Percentiles rank a stretch among this genome's conserved stretches.
Conservation (phyloP, 37 sponge, comb jelly and placozoan species). For the Lycopodina hypogea region DNA sequence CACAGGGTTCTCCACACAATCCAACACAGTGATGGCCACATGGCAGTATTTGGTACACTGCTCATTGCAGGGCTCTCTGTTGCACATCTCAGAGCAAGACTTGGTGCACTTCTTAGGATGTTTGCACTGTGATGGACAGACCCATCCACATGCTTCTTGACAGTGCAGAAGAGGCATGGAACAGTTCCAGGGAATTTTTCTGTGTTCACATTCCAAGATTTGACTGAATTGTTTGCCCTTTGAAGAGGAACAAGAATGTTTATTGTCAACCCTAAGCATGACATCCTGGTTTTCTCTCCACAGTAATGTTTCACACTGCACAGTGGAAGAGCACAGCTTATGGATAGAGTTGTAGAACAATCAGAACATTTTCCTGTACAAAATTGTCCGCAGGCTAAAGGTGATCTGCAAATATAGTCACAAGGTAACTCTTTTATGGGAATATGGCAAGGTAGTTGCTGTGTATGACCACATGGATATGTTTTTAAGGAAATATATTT, state of each 20-base stretch:
- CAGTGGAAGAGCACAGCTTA: constrained; percentile 11
- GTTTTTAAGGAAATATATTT: not conserved
- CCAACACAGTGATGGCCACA: constrained; percentile 76
- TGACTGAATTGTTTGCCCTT: not conserved
- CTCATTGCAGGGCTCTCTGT: constrained; percentile 51
- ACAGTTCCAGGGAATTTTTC: not conserved
- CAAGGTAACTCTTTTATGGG: no score
- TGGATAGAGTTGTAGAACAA: constrained; percentile 33
- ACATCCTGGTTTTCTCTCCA: constrained; percentile 27
- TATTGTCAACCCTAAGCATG: not conserved
- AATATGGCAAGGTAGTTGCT: no score
- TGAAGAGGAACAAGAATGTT: not conserved
- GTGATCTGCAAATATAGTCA: constrained; percentile 23
- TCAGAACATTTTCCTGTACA: constrained; percentile 62
- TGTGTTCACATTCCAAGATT: not conserved
- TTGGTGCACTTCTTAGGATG: constrained; percentile 32
- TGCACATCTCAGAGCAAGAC: constrained; percentile 55
- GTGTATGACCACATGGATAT: constrained; percentile 25
- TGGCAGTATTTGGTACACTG: constrained; percentile 37
- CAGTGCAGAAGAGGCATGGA: constrained; percentile 2
- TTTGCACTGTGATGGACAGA: constrained; percentile 16
- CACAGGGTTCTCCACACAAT: constrained; percentile 76
- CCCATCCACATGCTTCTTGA: constrained; percentile 32
- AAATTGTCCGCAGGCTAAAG: constrained; percentile 66
- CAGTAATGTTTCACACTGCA: constrained; percentile 19